Base-by-base conservation (phyloP, 2,113 vertebrate species). In the Lynx canadensis region DNA sequence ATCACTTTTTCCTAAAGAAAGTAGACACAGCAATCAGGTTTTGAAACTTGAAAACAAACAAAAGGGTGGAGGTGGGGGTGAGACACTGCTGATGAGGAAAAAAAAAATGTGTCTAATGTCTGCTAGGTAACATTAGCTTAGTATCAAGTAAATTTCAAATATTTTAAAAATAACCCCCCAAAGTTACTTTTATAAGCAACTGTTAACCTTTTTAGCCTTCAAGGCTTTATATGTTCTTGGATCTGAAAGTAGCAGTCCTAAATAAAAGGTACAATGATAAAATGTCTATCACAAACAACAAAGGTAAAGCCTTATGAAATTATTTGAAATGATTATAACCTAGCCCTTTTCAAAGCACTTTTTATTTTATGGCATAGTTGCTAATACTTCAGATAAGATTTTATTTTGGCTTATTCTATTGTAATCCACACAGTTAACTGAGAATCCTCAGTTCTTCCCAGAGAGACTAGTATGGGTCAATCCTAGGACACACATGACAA, bases 1-100 rank as follows among this genome's bases (percentile, higher is more conserved):
- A 98, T 97, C 13, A 99, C 99, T 98, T 99, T 99, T 98, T 99
- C 99, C 99, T 99, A 96, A 94, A 69, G 97, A 89, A 96, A n/a
- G 60, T 98, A 81, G 10, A 97, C 5, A 71, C 23, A 71, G 92
- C n/a, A 96, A 33, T 63, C 19, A 96, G 76, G 2, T 69, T 89
- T 79, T 55, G 31, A 76, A 89, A 66, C 27, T 33, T 81, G 85
- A 63, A 95, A 84, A 57, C n/a, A 88, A 94, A 82, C 9, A 29
- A 31, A 90, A 31, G 3, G 1, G 2, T n/a, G 1, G 4, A 11
- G 0, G 7, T 1, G 21, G 14, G 12, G 82, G 3, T 9, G 13
- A 82, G 36, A 41, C 9, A 29, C 80, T 81, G 15, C 12, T 60
- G 73, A 68, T 31, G 48, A 80, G 38, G 23, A 12, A 27, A 9